Evolutionary conservation across 1,140 invertebrate genomes (phyloP).

Genomic region (Caenorhabditis tropicalis): DNA sequence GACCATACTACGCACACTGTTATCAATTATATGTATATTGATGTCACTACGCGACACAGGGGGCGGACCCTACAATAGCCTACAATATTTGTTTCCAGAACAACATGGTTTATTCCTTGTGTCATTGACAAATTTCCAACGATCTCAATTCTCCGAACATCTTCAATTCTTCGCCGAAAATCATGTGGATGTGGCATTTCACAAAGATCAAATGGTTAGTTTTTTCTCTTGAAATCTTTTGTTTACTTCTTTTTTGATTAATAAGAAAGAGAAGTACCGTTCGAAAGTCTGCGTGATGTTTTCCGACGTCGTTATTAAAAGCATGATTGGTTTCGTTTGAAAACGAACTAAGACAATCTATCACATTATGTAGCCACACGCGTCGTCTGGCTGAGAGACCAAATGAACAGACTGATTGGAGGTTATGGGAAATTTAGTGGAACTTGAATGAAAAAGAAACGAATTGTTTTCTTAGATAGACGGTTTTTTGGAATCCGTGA

Average conservation of each 20-base stretch:
- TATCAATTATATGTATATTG: no score
- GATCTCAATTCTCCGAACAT: neutral
- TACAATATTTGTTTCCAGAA: neutral
- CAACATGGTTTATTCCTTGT: neutral
- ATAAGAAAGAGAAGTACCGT: neutral
- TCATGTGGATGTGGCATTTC: neutral
- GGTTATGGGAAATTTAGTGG: neutral
- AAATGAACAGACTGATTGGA: neutral
- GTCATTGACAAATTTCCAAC: neutral
- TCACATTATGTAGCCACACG: neutral
- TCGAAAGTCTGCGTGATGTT: neutral
- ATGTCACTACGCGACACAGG: no score
- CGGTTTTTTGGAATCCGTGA: no score
- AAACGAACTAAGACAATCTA: neutral
- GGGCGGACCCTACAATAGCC: no score
- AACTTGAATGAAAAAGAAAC: neutral
- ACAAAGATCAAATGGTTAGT: neutral
- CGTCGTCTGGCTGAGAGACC: neutral
- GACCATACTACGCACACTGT: no score
- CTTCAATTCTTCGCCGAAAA: neutral
- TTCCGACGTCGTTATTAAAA: neutral
- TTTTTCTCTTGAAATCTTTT: neutral
- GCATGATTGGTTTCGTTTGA: neutral
- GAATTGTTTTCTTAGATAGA: no score
- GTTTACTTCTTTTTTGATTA: no score